Base-by-base conservation (phyloP, 2,113 vertebrate species). In the Carassius carassius region DNA sequence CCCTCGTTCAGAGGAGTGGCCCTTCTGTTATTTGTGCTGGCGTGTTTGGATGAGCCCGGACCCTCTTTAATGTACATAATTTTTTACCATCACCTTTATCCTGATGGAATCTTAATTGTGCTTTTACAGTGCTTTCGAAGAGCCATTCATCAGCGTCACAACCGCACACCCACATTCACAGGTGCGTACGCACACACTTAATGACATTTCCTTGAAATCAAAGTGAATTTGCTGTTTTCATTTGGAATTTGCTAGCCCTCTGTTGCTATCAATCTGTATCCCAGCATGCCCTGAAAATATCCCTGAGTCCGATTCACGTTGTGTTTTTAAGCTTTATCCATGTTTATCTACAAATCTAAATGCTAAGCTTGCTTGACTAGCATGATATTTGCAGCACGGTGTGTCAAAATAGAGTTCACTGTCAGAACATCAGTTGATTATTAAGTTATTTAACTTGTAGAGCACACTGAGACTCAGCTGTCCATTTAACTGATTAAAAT, bases 31-130 rank as follows among this genome's bases (percentile, higher is more conserved):
- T 91, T 91, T 90, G 87, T 85, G 76, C 83, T 83, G 86, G 79
- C 87, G 87, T 89, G 89, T 93, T 92, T 88, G 85, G 91, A 88
- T 47, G 88, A 90, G 90, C 89, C 67, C 51, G 87, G 88, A 81
- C 82, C 79, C 91, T 92, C 82, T 89, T 92, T 94, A 93, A 93
- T 93, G 92, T 95, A 94, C 94, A 94, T 95, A 93, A 95, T 95
- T 94, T 93, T 95, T 94, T 93, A 93, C 92, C 90, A 92, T 92
- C 92, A 92, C 91, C 91, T 92, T 94, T 95, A 95, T 95, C 94
- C 93, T 94, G 94, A 95, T 93, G 91, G 93, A 93, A 95, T 95
- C 94, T 95, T 95, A 95, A 95, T 95, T 94, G 93, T 86, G 90
- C 91, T 90, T 94, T 92, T 92, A 89, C 60, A 25, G 90, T 89